Conservation (phyloP, 2,113 vertebrate genomes). For the Alouatta palliata region DNA sequence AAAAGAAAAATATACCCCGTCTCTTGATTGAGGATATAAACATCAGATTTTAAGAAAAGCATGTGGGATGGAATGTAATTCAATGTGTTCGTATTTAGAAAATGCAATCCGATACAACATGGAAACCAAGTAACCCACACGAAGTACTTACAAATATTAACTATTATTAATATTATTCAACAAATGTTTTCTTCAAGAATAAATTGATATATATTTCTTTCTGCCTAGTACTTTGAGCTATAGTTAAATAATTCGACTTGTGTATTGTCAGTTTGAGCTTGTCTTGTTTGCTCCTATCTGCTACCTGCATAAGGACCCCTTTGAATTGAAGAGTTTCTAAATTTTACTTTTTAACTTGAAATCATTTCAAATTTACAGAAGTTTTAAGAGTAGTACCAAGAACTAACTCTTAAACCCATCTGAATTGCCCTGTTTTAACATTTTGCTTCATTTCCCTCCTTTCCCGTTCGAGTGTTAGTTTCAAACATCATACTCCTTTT, state of each 20-base stretch:
- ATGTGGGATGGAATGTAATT: background rate
- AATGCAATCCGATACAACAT: background rate
- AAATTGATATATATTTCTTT: background rate
- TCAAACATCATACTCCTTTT: background rate
- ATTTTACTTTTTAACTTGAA: background rate
- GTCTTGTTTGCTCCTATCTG: background rate
- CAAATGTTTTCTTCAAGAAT: background rate
- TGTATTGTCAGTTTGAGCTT: background rate
- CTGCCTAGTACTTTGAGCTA: background rate
- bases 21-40: background rate
- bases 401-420: background rate
- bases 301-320: background rate
- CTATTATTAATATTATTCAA: background rate
- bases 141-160: background rate
- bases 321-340: background rate
- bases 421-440: background rate
- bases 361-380: background rate
- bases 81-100: background rate
- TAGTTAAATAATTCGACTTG: background rate
- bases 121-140: background rate
- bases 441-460: background rate
- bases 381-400: background rate
- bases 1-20: background rate
- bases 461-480: background rate
- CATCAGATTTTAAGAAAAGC: background rate